Evolutionary conservation across 2,888 invertebrate species (phyloP).

Genomic region (Coenonympha arcania): DNA sequence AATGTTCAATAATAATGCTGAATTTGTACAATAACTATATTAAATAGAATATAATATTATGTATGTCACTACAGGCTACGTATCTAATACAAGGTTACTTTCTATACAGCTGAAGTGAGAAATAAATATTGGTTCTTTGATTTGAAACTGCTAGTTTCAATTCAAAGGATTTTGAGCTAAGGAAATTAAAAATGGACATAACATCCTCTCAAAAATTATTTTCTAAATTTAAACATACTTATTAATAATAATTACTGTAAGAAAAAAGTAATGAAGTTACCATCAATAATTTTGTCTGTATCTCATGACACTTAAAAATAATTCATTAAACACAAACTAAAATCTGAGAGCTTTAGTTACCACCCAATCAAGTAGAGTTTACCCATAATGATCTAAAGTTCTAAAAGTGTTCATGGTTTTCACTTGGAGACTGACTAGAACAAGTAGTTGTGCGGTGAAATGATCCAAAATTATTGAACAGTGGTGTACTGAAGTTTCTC

Average conservation of each 20-base stretch:
- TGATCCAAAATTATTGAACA: slow-evolving; percentile 58
- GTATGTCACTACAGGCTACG: too few species aligned
- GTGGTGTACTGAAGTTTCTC: slow-evolving; percentile 52
- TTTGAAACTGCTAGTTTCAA: too few species aligned
- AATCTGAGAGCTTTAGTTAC: background rate
- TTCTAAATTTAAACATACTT: too few species aligned
- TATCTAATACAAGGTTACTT: too few species aligned
- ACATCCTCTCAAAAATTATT: too few species aligned
- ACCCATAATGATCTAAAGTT: background rate
- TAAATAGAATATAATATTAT: background rate
- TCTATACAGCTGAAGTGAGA: too few species aligned
- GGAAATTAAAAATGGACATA: too few species aligned
- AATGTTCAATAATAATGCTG: background rate
- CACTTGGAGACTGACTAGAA: slow-evolving; percentile 60
- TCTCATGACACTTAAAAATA: background rate
- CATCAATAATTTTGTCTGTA: too few species aligned
- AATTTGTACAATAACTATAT: background rate
- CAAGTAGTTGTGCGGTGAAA: slow-evolving; percentile 63
- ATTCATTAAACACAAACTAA: background rate
- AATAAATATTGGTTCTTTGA: too few species aligned
- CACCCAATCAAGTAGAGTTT: background rate
- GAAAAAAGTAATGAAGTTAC: too few species aligned
- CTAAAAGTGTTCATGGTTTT: slow-evolving; percentile 18
- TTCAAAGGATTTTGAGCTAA: too few species aligned
- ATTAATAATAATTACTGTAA: too few species aligned